Base-by-base conservation (phyloP, 2,797 vertebrate genomes). In the Melanotaenia boesemani region DNA sequence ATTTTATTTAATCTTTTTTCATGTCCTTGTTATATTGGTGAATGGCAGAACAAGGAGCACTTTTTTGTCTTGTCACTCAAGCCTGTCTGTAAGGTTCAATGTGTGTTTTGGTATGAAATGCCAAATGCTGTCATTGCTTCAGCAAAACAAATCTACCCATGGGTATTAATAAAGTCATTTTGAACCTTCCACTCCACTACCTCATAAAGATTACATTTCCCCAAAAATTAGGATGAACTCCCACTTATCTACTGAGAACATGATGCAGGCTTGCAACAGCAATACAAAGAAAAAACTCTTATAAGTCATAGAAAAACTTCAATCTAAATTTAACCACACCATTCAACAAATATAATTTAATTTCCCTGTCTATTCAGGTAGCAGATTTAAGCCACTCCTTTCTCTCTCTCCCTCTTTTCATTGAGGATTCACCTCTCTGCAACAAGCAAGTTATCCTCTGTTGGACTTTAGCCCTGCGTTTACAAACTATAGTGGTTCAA, bases 351-450 rank as follows among this genome's bases (percentile, higher is more conserved):
- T 30, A 56, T 56, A 56, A 8, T 54, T n/a, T 16, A 26, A 36
- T 12, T 16, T 56, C 37, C 16, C 34, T 22, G 41, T 34, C 15
- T 67, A 41, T 71, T 69, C 28, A 18, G 34, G 41, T 65, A 5
- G 13, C 41, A 10, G 20, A 81, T 82, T 86, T 65, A 32, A 70
- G 63, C 72, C 16, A 16, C 3, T 50, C 67, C 67, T 67, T 44
- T 46, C 50, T 46, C 57, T 57, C 13, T 1, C 18, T 30, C 26
- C 44, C 5, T 44, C 41, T 44, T 41, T 20, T 20, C 12, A 6
- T 34, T 41, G 28, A 59, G 39, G 22, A 59, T 52, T 67, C 24
- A 41, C 15, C n/a, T n/a, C 66, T 28, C 54, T 61, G 20, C 37
- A 44, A 61, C 39, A 54, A 16, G 32, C 18, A 50, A 41, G 70